Percentiles rank a stretch among this genome's conserved stretches.
Conservation (phyloP, 92 coral and sea anemone genomes). For the Pocillopora grandis region DNA sequence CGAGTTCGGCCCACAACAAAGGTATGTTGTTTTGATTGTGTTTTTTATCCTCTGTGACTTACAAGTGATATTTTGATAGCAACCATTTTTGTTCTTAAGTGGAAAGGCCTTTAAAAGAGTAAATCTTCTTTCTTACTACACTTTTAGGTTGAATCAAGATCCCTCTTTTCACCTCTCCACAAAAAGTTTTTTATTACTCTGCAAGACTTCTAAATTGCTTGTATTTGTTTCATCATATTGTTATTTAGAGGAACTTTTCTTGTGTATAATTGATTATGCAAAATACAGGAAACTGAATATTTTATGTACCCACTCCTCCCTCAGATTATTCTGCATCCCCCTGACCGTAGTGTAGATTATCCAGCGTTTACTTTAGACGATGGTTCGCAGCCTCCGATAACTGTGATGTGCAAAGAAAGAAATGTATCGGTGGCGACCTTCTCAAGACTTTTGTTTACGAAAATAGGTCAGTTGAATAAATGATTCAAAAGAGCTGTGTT, state of each 20-base stretch:
- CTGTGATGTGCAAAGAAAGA: constrained; percentile 76
- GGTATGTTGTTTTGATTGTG: constrained; percentile 53
- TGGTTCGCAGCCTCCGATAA: constrained; percentile 82
- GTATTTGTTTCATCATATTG: background rate
- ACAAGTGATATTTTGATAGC: background rate
- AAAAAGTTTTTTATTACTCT: no score
- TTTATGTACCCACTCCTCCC: background rate
- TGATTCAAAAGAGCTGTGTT: no score
- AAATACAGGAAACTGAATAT: background rate
- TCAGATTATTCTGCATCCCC: constrained; percentile 71
- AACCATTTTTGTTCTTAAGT: background rate
- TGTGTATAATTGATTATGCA: background rate
- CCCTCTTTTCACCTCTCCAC: no score
- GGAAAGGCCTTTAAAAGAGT: no score
- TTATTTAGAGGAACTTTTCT: background rate
- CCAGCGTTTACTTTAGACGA: constrained; percentile 85
- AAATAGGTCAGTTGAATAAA: constrained; percentile 66
- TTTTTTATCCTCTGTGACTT: background rate
- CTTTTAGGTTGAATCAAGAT: no score
- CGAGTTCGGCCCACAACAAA: constrained; percentile 90
- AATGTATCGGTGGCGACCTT: constrained; percentile 87
- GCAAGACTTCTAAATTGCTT: no score
- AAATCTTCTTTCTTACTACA: no score
- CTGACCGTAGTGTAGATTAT: constrained; percentile 47
- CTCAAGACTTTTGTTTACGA: constrained; percentile 76